Evolutionary conservation across 2,888 invertebrate genomes (phyloP).

Genomic region (Pachymerium ferrugineum): DNA sequence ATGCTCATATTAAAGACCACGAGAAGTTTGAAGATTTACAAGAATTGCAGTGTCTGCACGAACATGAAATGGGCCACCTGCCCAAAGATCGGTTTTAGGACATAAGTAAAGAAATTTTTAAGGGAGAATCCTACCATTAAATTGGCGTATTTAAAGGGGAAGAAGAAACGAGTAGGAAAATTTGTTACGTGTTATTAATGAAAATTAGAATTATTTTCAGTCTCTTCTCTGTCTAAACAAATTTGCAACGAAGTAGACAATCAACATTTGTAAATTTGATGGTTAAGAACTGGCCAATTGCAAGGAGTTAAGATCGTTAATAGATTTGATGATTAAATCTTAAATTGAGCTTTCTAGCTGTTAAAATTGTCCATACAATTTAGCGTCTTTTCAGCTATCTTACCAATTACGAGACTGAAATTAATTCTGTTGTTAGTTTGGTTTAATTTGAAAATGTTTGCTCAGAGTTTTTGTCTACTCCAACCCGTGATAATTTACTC

Average conservation of each 20-base stretch:
- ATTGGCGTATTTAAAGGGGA: neutral
- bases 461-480: neutral
- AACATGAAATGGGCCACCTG: slow-evolving; percentile 59
- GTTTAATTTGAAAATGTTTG: neutral
- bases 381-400: too few species aligned
- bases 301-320: neutral
- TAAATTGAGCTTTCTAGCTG: neutral
- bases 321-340: neutral
- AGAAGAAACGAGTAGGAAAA: neutral
- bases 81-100: slow-evolving; percentile 49
- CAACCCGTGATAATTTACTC: too few species aligned
- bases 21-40: slow-evolving; percentile 89
- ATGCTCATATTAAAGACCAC: slow-evolving; percentile 90
- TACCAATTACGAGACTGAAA: neutral
- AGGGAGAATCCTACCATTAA: slow-evolving; percentile 36
- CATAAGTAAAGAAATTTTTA: slow-evolving; percentile 38
- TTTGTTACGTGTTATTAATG: neutral
- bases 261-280: neutral
- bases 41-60: slow-evolving; percentile 78
- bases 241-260: neutral
- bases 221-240: neutral
- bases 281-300: neutral
- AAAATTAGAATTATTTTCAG: neutral
- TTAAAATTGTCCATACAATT: too few species aligned
- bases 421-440: too few species aligned